These are phyloP conservation scores for Ophiodon elongatus DNA, from an alignment of 2,113 vertebrate species.

Conservation along the genomic window DNA sequence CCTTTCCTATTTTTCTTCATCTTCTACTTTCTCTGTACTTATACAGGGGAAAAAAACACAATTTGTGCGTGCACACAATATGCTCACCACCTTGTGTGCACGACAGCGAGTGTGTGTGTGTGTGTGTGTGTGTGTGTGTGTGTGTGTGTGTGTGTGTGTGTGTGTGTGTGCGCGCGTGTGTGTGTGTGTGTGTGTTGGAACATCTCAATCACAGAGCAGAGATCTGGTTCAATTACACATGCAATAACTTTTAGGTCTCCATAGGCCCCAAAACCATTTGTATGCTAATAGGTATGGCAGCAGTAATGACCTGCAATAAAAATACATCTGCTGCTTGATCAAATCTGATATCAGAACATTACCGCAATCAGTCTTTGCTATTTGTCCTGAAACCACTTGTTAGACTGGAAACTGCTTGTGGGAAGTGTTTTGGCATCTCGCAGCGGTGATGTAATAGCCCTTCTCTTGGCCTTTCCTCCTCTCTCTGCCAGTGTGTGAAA, in stretches of 20 bases:
- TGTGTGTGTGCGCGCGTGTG: neutral
- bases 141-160: constrained; percentile 16
- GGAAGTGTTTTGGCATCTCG: constrained; percentile 63
- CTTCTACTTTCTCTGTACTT: neutral
- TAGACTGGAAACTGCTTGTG: constrained; percentile 57
- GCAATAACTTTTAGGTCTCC: constrained; percentile 78
- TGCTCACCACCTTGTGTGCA: constrained; percentile 8
- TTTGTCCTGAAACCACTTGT: constrained; percentile 70
- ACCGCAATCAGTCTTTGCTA: constrained; percentile 65
- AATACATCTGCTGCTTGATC: constrained; percentile 80
- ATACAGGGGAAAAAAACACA: neutral
- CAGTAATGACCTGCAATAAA: constrained; percentile 78
- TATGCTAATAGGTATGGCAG: constrained; percentile 80
- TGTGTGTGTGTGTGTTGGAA: constrained; percentile 44
- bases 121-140: no score
- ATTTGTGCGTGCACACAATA: neutral
- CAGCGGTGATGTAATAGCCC: constrained; percentile 41
- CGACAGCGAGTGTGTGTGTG: constrained; percentile 11
- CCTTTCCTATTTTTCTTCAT: neutral
- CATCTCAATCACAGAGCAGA: constrained; percentile 75
- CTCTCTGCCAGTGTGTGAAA: constrained; percentile 22
- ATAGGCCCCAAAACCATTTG: constrained; percentile 77
- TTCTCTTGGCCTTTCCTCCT: constrained; percentile 18
- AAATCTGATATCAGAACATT: constrained; percentile 73
- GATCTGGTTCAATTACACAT: constrained; percentile 79